A percentile compares a stretch with the other conserved stretches of the same genome.
Evolutionary conservation across 1,140 invertebrate species (phyloP).

Genomic region (Zophobas atratus): DNA sequence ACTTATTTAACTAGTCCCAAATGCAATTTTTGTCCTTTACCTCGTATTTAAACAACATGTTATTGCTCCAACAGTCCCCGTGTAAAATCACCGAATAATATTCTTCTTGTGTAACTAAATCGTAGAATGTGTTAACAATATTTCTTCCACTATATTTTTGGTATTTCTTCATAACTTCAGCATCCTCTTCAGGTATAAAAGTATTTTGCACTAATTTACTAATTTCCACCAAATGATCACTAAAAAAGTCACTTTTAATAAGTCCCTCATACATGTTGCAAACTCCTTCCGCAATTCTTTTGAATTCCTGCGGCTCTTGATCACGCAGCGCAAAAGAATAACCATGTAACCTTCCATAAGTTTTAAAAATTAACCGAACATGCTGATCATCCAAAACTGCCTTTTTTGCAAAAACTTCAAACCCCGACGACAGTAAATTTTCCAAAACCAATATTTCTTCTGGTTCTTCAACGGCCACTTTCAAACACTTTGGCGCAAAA

Average conservation of each 20-base stretch:
- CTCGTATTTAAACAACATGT: constrained; percentile 70
- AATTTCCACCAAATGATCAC: constrained; percentile 64
- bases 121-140: not conserved
- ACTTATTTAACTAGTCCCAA: too few relatives aligned
- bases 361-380: constrained; percentile 69
- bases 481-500: too few relatives aligned
- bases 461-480: too few relatives aligned
- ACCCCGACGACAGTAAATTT: too few relatives aligned
- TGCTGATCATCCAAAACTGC: too few relatives aligned
- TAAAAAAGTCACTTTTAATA: constrained; percentile 50
- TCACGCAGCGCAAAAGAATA: constrained; percentile 69
- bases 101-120: not conserved
- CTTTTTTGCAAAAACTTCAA: too few relatives aligned
- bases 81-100: constrained; percentile 59
- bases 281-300: constrained; percentile 57
- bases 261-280: constrained; percentile 5
- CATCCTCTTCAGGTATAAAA: not conserved
- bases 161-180: not conserved
- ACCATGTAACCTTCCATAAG: constrained; percentile 71
- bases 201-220: constrained; percentile 35
- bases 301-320: constrained; percentile 10
- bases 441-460: too few relatives aligned
- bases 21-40: too few relatives aligned
- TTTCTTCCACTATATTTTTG: not conserved
- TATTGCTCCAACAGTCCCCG: constrained; percentile 71